Evolutionary conservation across 2,797 vertebrate species (phyloP).

Genomic region (Lepus townsendii): DNA sequence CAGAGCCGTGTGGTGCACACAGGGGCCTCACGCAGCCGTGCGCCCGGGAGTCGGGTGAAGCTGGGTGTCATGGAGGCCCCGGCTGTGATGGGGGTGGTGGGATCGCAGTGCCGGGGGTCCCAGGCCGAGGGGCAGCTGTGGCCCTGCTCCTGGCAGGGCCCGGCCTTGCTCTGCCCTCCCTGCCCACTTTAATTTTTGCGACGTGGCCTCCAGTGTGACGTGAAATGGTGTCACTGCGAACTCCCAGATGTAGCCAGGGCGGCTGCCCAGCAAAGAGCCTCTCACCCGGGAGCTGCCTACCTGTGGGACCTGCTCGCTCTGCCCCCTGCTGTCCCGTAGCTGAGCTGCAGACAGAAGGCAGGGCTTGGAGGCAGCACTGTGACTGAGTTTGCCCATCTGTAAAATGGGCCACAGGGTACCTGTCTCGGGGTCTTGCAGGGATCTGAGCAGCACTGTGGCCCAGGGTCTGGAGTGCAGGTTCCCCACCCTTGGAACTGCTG

Average conservation of each 20-base stretch:
- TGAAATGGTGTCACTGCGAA: background rate
- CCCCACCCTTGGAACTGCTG: too few relatives aligned
- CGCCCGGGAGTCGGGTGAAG: background rate
- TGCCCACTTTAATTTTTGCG: background rate
- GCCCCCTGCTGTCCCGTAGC: background rate
- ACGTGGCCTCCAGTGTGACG: background rate
- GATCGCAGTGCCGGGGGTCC: background rate
- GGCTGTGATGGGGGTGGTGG: background rate
- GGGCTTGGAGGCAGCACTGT: background rate
- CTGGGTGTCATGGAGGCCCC: background rate
- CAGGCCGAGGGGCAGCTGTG: background rate
- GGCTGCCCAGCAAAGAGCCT: background rate
- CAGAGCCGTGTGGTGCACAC: accelerated
- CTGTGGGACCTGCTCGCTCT: background rate
- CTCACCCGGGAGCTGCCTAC: background rate
- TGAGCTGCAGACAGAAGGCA: background rate
- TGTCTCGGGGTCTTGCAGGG: too few relatives aligned
- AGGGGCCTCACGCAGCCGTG: too few relatives aligned
- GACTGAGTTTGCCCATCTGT: background rate
- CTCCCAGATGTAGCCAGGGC: background rate
- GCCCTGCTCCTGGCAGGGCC: background rate
- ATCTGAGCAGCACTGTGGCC: too few relatives aligned
- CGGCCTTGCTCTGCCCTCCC: background rate
- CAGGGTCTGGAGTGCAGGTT: too few relatives aligned
- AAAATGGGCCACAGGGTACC: background rate